Percentiles rank a stretch among this genome's conserved stretches.
phyloP scores from a whole-genome alignment of 2,113 vertebrate genomes.

The Toxotes jaculatrix region DNA sequence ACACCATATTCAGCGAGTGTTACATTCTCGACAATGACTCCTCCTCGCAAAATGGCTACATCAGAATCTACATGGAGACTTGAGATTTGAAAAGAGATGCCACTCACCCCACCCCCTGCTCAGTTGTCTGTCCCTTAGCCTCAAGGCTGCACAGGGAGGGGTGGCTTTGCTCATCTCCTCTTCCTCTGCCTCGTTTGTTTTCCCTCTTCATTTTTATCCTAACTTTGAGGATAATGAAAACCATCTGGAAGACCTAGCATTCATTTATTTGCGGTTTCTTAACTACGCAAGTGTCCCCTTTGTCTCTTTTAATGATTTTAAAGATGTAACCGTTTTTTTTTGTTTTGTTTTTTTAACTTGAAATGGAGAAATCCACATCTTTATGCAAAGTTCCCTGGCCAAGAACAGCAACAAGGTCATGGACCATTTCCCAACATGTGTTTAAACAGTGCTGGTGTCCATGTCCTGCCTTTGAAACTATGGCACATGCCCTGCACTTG shows the following conservation, averaged over 20 bases:
- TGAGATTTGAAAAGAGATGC: slow-evolving; percentile 20
- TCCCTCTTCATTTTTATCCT: slow-evolving; percentile 59
- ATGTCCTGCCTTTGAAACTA: slow-evolving; percentile 15
- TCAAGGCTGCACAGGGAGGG: slow-evolving; percentile 47
- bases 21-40: slow-evolving; percentile 12
- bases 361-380: slow-evolving; percentile 20
- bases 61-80: slow-evolving; percentile 42
- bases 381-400: slow-evolving; percentile 12
- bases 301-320: slow-evolving; percentile 46
- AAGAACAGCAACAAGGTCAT: slow-evolving; percentile 27
- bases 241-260: slow-evolving; percentile 70
- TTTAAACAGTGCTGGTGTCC: slow-evolving; percentile 19
- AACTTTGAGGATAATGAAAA: slow-evolving; percentile 74
- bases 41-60: slow-evolving; percentile 51
- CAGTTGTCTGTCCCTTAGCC: slow-evolving; percentile 64
- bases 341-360: background rate
- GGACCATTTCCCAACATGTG: slow-evolving; percentile 30
- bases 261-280: slow-evolving; percentile 73
- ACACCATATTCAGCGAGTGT: slow-evolving; percentile 22
- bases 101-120: slow-evolving; percentile 38
- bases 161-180: slow-evolving; percentile 57
- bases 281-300: slow-evolving; percentile 36
- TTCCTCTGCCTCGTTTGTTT: slow-evolving; percentile 65
- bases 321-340: background rate
- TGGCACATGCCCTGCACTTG: slow-evolving; percentile 29